Percentiles rank a stretch among this genome's conserved stretches.
These are phyloP conservation scores for Pantherophis vulpinus DNA, from an alignment of 2,797 vertebrate species.

Conservation along the genomic window DNA sequence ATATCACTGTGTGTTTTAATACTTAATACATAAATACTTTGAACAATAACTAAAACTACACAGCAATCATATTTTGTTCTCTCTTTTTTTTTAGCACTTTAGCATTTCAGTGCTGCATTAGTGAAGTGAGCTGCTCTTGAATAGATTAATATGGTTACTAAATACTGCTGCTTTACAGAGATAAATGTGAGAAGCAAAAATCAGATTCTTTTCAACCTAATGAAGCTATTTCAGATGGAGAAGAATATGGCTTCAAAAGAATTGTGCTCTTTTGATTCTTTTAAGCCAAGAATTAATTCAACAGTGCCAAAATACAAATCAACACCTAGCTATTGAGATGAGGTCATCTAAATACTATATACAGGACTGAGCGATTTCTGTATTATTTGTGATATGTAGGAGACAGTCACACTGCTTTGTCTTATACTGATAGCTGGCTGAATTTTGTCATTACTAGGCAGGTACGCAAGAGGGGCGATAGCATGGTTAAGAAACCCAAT, in stretches of 20 bases:
- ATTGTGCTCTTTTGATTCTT: background rate
- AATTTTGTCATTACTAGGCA: background rate
- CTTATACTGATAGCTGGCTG: background rate
- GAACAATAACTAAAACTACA: background rate
- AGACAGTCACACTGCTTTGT: background rate
- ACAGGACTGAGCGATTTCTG: background rate
- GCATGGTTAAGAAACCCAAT: background rate
- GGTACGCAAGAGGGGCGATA: background rate
- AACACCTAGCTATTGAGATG: background rate
- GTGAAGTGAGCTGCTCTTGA: background rate
- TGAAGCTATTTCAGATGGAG: background rate
- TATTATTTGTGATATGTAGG: background rate
- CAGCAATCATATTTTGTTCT: background rate
- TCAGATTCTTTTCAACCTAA: background rate
- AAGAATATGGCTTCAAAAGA: background rate
- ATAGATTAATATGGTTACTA: background rate
- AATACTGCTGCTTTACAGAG: background rate
- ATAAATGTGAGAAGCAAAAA: background rate
- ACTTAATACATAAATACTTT: background rate
- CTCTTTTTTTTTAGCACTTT: background rate
- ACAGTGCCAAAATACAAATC: background rate
- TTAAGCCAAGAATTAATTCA: constrained; percentile 7
- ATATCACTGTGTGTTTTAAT: background rate
- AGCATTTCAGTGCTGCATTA: background rate
- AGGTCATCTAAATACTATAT: background rate